Evolutionary conservation across 2,888 invertebrate species (phyloP).

Genomic region (Euphydryas editha): DNA sequence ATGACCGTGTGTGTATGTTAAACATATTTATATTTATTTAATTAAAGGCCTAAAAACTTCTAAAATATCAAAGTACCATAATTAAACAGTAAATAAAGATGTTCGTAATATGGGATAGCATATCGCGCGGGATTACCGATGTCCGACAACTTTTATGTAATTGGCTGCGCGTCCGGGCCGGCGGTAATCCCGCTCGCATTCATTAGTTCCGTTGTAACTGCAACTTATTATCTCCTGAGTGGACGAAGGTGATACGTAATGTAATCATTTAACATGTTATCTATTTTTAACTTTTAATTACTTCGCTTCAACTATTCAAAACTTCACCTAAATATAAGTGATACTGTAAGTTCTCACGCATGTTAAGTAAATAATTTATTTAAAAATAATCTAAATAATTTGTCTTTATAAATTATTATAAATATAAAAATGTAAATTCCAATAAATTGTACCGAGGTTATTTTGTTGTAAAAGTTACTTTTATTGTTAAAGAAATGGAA

Average conservation of each 20-base stretch:
- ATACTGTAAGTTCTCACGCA: too few relatives aligned
- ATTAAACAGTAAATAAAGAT: constrained; percentile 1
- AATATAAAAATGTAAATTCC: neutral
- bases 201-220: constrained; percentile 62
- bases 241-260: constrained; percentile 21
- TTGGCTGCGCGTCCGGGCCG: constrained; percentile 52
- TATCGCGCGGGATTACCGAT: constrained; percentile 60
- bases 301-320: too few relatives aligned
- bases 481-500: neutral
- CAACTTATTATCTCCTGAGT: constrained; percentile 65
- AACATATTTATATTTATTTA: too few relatives aligned
- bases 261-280: neutral
- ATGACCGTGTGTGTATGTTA: too few relatives aligned
- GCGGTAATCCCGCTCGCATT: constrained; percentile 64
- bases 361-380: too few relatives aligned
- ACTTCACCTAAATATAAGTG: too few relatives aligned
- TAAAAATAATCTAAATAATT: too few relatives aligned
- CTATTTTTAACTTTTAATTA: neutral
- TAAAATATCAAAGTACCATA: neutral
- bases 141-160: constrained; percentile 66
- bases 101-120: constrained; percentile 34
- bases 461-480: too few relatives aligned
- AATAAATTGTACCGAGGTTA: too few relatives aligned
- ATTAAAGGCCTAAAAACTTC: neutral
- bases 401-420: neutral